Evolutionary conservation across 2,113 vertebrate genomes (phyloP).

Genomic region (Acanthochromis polyacanthus): DNA sequence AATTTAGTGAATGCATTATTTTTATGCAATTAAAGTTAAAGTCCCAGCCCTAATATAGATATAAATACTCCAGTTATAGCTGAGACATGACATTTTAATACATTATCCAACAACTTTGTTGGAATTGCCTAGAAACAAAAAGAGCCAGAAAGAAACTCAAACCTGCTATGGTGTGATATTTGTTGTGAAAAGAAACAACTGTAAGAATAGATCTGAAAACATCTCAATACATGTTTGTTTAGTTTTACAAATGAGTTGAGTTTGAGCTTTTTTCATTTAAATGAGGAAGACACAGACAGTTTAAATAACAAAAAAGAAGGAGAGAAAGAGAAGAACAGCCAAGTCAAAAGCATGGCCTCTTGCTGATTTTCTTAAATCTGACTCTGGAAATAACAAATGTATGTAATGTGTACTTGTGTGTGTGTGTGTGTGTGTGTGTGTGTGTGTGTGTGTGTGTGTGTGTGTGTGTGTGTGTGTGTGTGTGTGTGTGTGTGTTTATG

Average conservation of each 20-base stretch:
- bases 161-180: not conserved
- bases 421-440: not conserved
- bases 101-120: too few species aligned
- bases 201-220: not conserved
- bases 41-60: too few species aligned
- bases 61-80: too few species aligned
- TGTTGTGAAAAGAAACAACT: not conserved
- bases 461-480: constrained; percentile 10
- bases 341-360: constrained; percentile 1
- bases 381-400: constrained; percentile 26
- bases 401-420: constrained; percentile 7
- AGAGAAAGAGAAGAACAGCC: not conserved
- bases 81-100: too few species aligned
- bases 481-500: constrained; percentile 40
- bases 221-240: too few species aligned
- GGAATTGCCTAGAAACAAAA: too few species aligned
- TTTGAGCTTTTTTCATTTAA: too few species aligned
- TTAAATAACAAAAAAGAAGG: not conserved
- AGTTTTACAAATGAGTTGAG: too few species aligned
- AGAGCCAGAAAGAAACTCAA: too few species aligned
- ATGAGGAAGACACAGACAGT: not conserved
- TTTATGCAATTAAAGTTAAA: too few species aligned
- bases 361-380: constrained; percentile 36
- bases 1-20: too few species aligned
- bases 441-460: not conserved